phyloP scores from a whole-genome alignment of 2,113 vertebrate species.

The Catharus bicknelli region DNA sequence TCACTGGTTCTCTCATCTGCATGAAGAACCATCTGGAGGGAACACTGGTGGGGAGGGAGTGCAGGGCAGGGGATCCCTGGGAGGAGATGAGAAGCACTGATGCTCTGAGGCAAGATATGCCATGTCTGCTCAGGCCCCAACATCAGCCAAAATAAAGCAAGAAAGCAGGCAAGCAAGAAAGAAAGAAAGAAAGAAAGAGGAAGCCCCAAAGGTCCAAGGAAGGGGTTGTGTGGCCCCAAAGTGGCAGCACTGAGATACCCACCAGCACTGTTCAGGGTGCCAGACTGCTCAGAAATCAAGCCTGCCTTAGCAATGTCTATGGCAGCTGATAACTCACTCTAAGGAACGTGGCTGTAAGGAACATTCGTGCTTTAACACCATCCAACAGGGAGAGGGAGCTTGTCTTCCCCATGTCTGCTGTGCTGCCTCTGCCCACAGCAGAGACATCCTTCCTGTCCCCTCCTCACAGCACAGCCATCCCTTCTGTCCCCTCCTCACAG shows the following conservation, averaged over 20 bases:
- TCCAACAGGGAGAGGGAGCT: neutral
- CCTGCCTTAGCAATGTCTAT: neutral
- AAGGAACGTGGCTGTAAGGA: neutral
- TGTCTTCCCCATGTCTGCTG: neutral
- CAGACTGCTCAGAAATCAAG: neutral
- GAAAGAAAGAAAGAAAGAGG: neutral
- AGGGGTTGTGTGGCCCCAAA: neutral
- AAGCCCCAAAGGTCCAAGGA: neutral
- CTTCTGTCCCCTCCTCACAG: neutral
- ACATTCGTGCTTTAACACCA: accelerated
- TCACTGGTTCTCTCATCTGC: neutral
- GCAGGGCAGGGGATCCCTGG: neutral
- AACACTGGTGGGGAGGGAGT: accelerated
- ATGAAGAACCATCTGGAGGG: neutral
- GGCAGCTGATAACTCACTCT: neutral
- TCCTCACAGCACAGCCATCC: neutral
- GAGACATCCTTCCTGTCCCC: neutral
- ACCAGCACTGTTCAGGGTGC: neutral
- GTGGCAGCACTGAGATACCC: neutral
- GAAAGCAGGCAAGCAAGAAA: too few species aligned
- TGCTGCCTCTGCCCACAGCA: neutral
- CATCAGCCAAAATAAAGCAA: accelerated
- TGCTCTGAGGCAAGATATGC: neutral
- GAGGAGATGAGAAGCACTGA: neutral
- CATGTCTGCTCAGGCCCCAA: neutral